These are phyloP conservation scores for Capromys pilorides DNA, from an alignment of 2,797 vertebrate species.

Conservation along the genomic window DNA sequence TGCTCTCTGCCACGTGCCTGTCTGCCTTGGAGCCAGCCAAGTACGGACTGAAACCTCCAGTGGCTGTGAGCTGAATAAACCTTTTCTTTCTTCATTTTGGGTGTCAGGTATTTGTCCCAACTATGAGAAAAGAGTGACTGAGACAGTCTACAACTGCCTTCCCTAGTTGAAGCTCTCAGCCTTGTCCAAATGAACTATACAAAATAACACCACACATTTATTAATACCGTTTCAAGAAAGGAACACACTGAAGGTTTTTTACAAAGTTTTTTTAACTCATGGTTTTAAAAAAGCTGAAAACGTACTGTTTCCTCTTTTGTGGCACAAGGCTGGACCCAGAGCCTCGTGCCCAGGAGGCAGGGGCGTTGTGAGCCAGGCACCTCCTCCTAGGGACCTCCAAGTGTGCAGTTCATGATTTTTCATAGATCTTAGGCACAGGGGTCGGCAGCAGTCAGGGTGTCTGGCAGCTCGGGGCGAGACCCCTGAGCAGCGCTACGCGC, in stretches of 20 bases:
- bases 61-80: too few relatives aligned
- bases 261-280: conserved; percentile 7
- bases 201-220: background rate
- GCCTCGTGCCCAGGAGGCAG: background rate
- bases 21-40: too few relatives aligned
- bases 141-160: background rate
- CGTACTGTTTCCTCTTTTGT: background rate
- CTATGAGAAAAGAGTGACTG: too few relatives aligned
- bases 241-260: background rate
- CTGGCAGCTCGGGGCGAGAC: background rate
- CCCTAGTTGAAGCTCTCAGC: background rate
- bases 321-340: background rate
- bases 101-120: too few relatives aligned
- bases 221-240: conserved; percentile 43
- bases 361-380: background rate
- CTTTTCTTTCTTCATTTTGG: too few relatives aligned
- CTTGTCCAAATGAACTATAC: background rate
- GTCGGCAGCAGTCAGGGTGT: background rate
- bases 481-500: background rate
- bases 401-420: background rate
- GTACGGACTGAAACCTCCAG: too few relatives aligned
- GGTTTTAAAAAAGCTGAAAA: background rate
- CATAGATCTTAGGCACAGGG: background rate
- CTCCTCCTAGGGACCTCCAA: too few relatives aligned
- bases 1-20: too few relatives aligned